Conservation (phyloP, 1,140 invertebrate genomes). For the Wasmannia auropunctata region DNA sequence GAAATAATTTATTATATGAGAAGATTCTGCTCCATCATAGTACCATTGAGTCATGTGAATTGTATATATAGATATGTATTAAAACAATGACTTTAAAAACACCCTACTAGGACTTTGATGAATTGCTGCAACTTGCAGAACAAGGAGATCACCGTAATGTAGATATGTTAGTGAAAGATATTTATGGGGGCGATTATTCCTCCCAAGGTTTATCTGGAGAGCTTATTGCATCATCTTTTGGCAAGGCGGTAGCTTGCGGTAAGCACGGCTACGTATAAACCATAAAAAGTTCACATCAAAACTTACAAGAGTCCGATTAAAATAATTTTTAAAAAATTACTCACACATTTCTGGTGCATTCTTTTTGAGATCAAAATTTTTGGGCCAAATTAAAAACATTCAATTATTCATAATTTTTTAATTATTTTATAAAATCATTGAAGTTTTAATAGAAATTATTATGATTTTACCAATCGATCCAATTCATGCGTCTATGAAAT, state of each 20-base stretch:
- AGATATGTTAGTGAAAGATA: conserved; percentile 92
- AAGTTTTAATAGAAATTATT: not conserved
- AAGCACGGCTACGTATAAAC: conserved; percentile 73
- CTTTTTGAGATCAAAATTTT: not conserved
- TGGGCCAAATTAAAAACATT: not conserved
- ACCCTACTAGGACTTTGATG: conserved; percentile 88
- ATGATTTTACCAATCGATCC: not conserved
- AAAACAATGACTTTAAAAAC: conserved; percentile 62
- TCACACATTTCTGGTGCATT: not conserved
- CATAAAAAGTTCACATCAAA: not conserved
- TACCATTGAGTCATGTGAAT: conserved; percentile 41
- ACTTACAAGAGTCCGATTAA: not conserved
- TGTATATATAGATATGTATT: conserved; percentile 48
- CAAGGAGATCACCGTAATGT: conserved; percentile 90
- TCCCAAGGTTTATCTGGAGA: conserved; percentile 88
- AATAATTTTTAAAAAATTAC: too few relatives aligned
- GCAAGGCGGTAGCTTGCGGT: conserved; percentile 87
- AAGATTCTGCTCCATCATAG: conserved; percentile 5
- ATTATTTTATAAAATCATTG: not conserved
- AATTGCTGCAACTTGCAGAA: conserved; percentile 90
- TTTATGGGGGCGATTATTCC: conserved; percentile 89
- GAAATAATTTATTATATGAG: conserved; percentile 15
- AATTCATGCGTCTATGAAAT: too few relatives aligned
- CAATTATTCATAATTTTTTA: not conserved
- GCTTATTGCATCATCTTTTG: conserved; percentile 92